Percentiles rank a stretch among this genome's conserved stretches.
phyloP scores from a whole-genome alignment of 1,140 invertebrate genomes.

The Atta texana region DNA sequence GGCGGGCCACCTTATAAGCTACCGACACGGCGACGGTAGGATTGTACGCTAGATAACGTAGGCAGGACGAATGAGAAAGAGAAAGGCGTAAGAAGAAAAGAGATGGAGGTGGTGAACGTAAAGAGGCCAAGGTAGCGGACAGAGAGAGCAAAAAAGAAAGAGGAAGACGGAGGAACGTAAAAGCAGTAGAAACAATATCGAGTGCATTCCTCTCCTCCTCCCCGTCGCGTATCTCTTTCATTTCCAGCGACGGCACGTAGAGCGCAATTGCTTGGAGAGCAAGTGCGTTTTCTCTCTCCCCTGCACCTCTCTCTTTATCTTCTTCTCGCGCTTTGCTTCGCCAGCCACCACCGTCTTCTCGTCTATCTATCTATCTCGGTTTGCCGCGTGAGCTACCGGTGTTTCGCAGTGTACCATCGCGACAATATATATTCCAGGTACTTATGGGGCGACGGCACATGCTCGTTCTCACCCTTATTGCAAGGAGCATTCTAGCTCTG shows the following conservation, averaged over 20 bases:
- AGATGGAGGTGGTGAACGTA: constrained; percentile 24
- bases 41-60: constrained; percentile 46
- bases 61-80: constrained; percentile 29
- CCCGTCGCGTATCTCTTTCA: constrained; percentile 54
- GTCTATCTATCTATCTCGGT: constrained; percentile 55
- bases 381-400: constrained; percentile 54
- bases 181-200: constrained; percentile 70
- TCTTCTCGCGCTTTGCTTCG: constrained; percentile 32
- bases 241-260: constrained; percentile 68
- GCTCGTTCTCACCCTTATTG: constrained; percentile 80
- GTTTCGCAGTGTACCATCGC: constrained; percentile 59
- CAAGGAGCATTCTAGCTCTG: constrained; percentile 69
- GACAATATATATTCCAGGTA: constrained; percentile 63
- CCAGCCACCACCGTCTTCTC: constrained; percentile 22
- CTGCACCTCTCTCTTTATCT: neutral
- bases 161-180: constrained; percentile 11
- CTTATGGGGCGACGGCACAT: constrained; percentile 72
- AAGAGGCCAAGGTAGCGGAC: constrained; percentile 54
- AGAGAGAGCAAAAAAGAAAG: neutral
- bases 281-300: constrained; percentile 11
- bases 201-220: constrained; percentile 27
- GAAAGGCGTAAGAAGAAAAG: neutral
- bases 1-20: constrained; percentile 56
- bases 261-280: constrained; percentile 54
- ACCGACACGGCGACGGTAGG: constrained; percentile 16